Base-by-base conservation (phyloP, 1,140 invertebrate genomes). In the Zaprionus camerounensis region DNA sequence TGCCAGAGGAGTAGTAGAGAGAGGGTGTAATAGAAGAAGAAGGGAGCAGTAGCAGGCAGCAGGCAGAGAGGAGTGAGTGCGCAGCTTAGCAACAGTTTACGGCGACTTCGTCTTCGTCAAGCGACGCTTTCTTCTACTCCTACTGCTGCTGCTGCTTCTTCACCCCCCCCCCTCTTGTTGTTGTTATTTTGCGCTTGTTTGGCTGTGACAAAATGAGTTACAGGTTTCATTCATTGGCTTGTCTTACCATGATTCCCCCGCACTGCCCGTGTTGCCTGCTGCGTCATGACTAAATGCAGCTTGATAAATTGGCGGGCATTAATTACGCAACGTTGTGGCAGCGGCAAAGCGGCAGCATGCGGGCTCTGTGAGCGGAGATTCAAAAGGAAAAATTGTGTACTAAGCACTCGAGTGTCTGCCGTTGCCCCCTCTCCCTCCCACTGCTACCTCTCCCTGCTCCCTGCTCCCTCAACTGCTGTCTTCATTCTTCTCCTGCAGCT, bases 201-300 rank as follows among this genome's bases (percentile, higher is more conserved):
- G 56, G 63, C 64, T 77, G 83, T 90, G 85, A 88, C 84, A 88
- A 88, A 88, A 84, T 88, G 84, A 87, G 83, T 87, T 88, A 87
- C 83, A 88, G 81, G 83, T 87, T 87, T 81, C 81, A 84, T 88
- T 88, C 83, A 87, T 87, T 81, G 73, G 58, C 83, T 49, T 46
- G 41, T 46, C 41, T 46, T n/a, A 0, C 17, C 41, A 44, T 44
- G 41, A n/a, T 44, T n/a, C 41, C n/a, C n/a, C 46, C 13, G 12
- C 58, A 12, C 4, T 38, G 11, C 24, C 2, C 24, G n/a, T 46
- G 28, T 13, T 15, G 12, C 24, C 24, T 24, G 12, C 53, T 58
- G 36, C 28, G 28, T 22, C n/a, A 51, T 28, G 41, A 20, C 26
- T 46, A 67, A 88, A 84, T 88, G 84, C 84, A 88, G 78, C 85